These are phyloP conservation scores for Hipparchia sbordonii DNA, from an alignment of 2,888 invertebrate species.

Conservation along the genomic window DNA sequence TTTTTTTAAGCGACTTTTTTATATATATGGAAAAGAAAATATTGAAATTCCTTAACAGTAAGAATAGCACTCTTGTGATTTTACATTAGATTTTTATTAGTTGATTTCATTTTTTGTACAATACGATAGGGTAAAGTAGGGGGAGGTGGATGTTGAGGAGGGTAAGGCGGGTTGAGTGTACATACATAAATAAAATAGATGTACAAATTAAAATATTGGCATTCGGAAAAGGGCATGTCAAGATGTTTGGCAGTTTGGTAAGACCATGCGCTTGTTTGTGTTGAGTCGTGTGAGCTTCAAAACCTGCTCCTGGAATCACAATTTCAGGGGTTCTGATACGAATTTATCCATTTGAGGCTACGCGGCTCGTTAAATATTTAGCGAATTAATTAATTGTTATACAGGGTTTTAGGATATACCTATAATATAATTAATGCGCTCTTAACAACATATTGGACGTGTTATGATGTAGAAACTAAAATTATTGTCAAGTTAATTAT, in stretches of 20 bases:
- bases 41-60: slow-evolving; percentile 80
- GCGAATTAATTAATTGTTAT: slow-evolving; percentile 62
- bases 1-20: slow-evolving; percentile 84
- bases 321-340: slow-evolving; percentile 57
- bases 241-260: slow-evolving; percentile 64
- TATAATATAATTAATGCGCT: not conserved
- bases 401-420: slow-evolving; percentile 16
- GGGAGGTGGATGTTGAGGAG: slow-evolving; percentile 46
- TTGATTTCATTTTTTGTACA: slow-evolving; percentile 76
- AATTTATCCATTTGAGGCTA: slow-evolving; percentile 63
- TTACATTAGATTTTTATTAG: slow-evolving; percentile 79
- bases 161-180: slow-evolving; percentile 75
- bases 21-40: slow-evolving; percentile 73
- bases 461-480: not conserved
- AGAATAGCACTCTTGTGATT: slow-evolving; percentile 84
- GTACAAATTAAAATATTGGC: slow-evolving; percentile 51
- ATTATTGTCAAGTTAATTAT: not conserved
- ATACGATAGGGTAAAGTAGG: slow-evolving; percentile 57
- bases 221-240: slow-evolving; percentile 52
- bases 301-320: slow-evolving; percentile 49
- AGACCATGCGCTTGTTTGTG: slow-evolving; percentile 70
- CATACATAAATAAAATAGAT: slow-evolving; percentile 68
- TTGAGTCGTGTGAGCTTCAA: slow-evolving; percentile 57
- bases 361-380: slow-evolving; percentile 59
- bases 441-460: not conserved